Base-by-base conservation (phyloP, 1,140 invertebrate genomes). In the Oncopodura yosiiana region DNA sequence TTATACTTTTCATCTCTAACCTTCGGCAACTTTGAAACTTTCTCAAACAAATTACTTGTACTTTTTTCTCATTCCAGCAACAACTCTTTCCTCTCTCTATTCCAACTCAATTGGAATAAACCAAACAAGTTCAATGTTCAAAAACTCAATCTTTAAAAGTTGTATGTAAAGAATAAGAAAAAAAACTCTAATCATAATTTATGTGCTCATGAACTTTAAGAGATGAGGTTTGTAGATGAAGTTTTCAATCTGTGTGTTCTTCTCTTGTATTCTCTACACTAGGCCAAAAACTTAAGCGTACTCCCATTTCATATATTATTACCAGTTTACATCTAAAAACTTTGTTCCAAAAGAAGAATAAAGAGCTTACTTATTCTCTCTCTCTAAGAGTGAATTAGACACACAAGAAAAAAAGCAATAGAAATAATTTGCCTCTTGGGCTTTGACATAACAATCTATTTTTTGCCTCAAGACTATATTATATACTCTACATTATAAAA, bases 231-330 rank as follows among this genome's bases (percentile, higher is more conserved):
- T 38, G 32, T 42, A 49, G 46, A 49, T 50, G 50, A 38, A n/a
- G n/a, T n/a, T n/a, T 24, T 56, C 48, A 39, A 56, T 56, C 54
- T 56, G 54, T 56, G 54, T 56, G 54, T 56, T 56, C 54, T 38
- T 16, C 11, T 23, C 5, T 49, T 49, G 36, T 49, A 37, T 49
- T 19, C n/a, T 32, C 3, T n/a, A 29, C 46, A 38, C 12, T 12
- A 5, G 5, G 5, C 6, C 38, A 39, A 6, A 18, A 6, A 18
- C 38, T 12, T 5, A 39, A 9, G 6, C 8, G 16, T 6, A 18
- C 18, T 23, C 46, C 21, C 21, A 49, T n/a, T n/a, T n/a, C n/a
- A 49, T 6, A 44, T 44, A 44, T 34, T 14, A 34, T 8, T 14
- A 8, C 30, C 6, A 34, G 9, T 11, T 38, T 4, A 3, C 3